phyloP scores from a whole-genome alignment of 2,888 invertebrate species.

The Eumacrocentrus americanus region DNA sequence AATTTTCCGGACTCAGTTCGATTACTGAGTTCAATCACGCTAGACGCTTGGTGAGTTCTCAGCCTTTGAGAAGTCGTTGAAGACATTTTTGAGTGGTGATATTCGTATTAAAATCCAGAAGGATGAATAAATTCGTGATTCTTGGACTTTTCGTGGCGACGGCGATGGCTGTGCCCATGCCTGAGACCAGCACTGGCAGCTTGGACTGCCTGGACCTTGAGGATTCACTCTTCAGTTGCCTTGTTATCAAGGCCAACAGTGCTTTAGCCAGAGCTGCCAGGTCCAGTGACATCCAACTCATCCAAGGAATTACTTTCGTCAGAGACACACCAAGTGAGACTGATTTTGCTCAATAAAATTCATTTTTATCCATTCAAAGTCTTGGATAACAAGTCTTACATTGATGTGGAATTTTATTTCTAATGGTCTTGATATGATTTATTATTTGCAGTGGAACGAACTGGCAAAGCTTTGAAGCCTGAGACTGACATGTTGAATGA shows the following conservation, averaged over 20 bases:
- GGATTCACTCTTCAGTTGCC: conserved; percentile 65
- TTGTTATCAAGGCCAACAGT: conserved; percentile 67
- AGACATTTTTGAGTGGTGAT: conserved; percentile 26
- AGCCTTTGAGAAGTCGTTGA: conserved; percentile 6
- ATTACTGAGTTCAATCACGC: too few species aligned
- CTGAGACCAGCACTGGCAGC: conserved; percentile 34
- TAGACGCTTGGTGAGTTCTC: conserved; percentile 20
- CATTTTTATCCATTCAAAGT: neutral
- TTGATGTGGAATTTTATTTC: neutral
- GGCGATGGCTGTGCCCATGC: conserved; percentile 54
- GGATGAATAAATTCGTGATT: conserved; percentile 62
- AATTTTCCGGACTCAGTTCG: conserved; percentile 49
- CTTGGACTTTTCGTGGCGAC: conserved; percentile 51
- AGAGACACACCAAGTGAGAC: conserved; percentile 55
- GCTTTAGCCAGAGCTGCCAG: conserved; percentile 66
- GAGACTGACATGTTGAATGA: conserved; percentile 64
- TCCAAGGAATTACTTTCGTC: conserved; percentile 67
- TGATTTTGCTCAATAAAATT: too few species aligned
- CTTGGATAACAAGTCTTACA: neutral
- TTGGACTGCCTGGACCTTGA: conserved; percentile 57
- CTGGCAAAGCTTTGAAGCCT: conserved; percentile 51
- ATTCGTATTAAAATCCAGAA: conserved; percentile 7
- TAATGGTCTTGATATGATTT: neutral
- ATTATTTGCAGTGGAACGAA: conserved; percentile 50
- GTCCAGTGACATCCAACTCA: conserved; percentile 65